These are phyloP conservation scores for Epizoanthus fatuus DNA, from an alignment of 92 coral and sea anemone species.

Conservation along the genomic window DNA sequence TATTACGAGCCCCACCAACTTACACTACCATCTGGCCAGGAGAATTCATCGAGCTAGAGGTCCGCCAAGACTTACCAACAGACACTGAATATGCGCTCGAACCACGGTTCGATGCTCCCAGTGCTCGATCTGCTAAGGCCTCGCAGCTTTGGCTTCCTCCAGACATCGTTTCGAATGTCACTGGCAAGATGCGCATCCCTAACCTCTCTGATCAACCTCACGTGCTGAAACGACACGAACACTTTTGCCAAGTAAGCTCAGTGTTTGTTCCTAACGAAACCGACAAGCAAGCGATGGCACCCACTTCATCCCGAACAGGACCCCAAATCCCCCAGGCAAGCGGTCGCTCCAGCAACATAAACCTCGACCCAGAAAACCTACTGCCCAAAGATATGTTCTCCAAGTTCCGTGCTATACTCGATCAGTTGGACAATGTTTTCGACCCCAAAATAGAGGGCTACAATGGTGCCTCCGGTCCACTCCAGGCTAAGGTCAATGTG, in stretches of 20 bases:
- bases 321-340: not conserved
- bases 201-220: too few species aligned
- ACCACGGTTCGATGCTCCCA: slow-evolving; percentile 13
- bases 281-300: too few species aligned
- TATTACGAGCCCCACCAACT: slow-evolving; percentile 56
- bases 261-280: too few species aligned
- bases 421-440: not conserved
- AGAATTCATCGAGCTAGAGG: slow-evolving; percentile 16
- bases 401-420: too few species aligned
- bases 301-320: too few species aligned
- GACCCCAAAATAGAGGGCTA: slow-evolving; percentile 6
- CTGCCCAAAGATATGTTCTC: too few species aligned
- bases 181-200: too few species aligned
- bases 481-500: not conserved
- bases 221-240: too few species aligned
- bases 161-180: not conserved
- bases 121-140: not conserved
- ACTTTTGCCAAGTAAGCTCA: too few species aligned
- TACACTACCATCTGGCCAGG: slow-evolving; percentile 67
- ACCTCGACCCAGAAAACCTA: too few species aligned
- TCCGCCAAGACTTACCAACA: not conserved
- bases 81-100: slow-evolving; percentile 13
- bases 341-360: too few species aligned
- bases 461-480: slow-evolving; percentile 20
- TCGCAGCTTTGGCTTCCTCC: slow-evolving; percentile 27